Conservation (phyloP, 53 echinoderm and acorn worm species). For the Hippasteria phrygiana region DNA sequence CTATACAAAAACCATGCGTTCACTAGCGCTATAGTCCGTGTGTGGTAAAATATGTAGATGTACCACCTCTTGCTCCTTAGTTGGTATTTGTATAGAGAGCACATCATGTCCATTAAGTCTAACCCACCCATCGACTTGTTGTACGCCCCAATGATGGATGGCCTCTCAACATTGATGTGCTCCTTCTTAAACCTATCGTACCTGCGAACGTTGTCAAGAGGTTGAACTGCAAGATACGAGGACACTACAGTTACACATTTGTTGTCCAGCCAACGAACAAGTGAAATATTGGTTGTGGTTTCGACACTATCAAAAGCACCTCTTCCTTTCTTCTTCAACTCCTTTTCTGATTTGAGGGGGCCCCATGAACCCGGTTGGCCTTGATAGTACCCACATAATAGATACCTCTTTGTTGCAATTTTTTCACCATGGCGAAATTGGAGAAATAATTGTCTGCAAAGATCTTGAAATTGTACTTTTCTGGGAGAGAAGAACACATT, state of each 20-base stretch:
- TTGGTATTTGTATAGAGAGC: conserved; percentile 54
- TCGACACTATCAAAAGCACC: conserved; percentile 37
- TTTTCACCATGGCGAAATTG: conserved; percentile 21
- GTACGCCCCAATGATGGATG: conserved; percentile 24
- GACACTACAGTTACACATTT: conserved; percentile 23
- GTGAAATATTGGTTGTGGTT: conserved; percentile 23
- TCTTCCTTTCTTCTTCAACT: conserved; percentile 48
- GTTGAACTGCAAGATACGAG: neutral
- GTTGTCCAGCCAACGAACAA: conserved; percentile 40
- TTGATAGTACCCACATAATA: conserved; percentile 15
- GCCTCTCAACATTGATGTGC: conserved; percentile 44
- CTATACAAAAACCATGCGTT: conserved; percentile 62
- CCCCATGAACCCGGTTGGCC: conserved; percentile 16
- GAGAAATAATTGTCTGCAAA: conserved; percentile 21
- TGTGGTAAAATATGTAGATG: conserved; percentile 65
- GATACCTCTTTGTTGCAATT: conserved; percentile 13
- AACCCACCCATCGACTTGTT: conserved; percentile 26
- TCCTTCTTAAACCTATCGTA: conserved; percentile 33
- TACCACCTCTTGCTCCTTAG: conserved; percentile 58
- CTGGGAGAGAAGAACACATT: conserved; percentile 34
- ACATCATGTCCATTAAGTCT: too few relatives aligned
- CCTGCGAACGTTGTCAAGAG: conserved; percentile 30
- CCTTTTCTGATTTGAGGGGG: conserved; percentile 20
- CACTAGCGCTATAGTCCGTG: conserved; percentile 41
- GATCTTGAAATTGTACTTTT: conserved; percentile 30